Conservation (phyloP, 2,113 vertebrate species). For the Urocynchramus pylzowi region DNA sequence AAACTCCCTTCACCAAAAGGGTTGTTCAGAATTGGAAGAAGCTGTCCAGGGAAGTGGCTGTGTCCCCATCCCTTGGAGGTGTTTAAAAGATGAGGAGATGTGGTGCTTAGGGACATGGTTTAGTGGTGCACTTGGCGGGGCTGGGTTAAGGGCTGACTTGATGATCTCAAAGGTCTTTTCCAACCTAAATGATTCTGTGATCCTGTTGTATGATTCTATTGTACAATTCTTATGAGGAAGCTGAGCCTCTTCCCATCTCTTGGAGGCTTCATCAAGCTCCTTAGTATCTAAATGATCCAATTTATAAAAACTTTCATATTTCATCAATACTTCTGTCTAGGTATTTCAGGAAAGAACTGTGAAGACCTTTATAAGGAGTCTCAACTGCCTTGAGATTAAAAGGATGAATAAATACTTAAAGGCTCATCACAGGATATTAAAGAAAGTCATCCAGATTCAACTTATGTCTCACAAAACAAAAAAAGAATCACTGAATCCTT, state of each 20-base stretch:
- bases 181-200: neutral
- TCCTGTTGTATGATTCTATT: neutral
- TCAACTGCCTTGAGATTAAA: neutral
- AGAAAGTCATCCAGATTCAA: neutral
- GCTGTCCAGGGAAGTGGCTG: neutral
- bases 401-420: neutral
- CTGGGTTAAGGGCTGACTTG: neutral
- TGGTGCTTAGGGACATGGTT: accelerated
- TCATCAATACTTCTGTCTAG: neutral
- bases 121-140: neutral
- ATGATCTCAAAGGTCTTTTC: neutral
- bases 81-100: neutral
- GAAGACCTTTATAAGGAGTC: neutral
- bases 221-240: neutral
- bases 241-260: neutral
- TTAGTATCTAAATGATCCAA: neutral
- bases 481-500: neutral
- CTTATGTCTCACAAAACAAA: neutral
- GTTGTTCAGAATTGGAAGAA: neutral
- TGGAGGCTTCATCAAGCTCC: neutral
- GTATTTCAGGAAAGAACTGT: neutral
- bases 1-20: neutral
- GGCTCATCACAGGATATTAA: neutral
- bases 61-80: neutral
- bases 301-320: neutral